phyloP scores from a whole-genome alignment of 2,888 invertebrate species.

The Drosophila fungiperda region DNA sequence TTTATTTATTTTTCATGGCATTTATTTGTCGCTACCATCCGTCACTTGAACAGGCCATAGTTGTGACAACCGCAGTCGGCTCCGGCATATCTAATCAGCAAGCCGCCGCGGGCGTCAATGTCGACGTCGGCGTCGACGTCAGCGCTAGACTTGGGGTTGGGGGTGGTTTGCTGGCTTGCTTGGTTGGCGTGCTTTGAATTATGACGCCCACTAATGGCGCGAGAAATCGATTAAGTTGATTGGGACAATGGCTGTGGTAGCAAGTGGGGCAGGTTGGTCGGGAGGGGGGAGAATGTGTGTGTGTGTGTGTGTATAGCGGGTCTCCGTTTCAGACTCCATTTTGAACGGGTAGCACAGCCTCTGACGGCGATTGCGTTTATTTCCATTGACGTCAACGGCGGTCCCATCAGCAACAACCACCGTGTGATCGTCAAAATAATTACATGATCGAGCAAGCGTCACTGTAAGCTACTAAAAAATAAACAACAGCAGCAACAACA shows the following conservation, averaged over 20 bases:
- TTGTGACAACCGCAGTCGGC: conserved; percentile 39
- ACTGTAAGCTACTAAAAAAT: conserved; percentile 47
- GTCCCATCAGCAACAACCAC: conserved; percentile 54
- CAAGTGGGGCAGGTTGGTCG: not conserved
- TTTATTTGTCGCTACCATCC: conserved; percentile 51
- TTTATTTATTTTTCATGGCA: conserved; percentile 17
- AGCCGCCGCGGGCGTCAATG: conserved; percentile 13
- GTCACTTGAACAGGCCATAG: conserved; percentile 51
- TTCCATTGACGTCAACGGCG: conserved; percentile 75
- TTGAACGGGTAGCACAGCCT: conserved; percentile 13
- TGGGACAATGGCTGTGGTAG: not conserved
- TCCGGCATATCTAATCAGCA: conserved; percentile 55
- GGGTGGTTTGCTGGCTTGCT: conserved; percentile 28
- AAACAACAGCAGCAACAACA: conserved; percentile 13
- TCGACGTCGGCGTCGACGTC: not conserved
- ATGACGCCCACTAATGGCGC: conserved; percentile 70
- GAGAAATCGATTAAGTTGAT: conserved; percentile 68
- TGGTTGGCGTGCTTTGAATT: conserved; percentile 37
- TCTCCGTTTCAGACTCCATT: conserved; percentile 7
- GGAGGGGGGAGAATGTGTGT: not conserved
- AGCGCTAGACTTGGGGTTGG: conserved; percentile 29
- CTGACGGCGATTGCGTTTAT: conserved; percentile 43
- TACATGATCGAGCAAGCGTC: conserved; percentile 62
- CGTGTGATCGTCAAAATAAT: conserved; percentile 76
- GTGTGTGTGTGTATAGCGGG: not conserved